Percentiles rank a stretch among this genome's conserved stretches.
Evolutionary conservation across 2,797 vertebrate genomes (phyloP).

Genomic region (Rhinophrynus dorsalis): DNA sequence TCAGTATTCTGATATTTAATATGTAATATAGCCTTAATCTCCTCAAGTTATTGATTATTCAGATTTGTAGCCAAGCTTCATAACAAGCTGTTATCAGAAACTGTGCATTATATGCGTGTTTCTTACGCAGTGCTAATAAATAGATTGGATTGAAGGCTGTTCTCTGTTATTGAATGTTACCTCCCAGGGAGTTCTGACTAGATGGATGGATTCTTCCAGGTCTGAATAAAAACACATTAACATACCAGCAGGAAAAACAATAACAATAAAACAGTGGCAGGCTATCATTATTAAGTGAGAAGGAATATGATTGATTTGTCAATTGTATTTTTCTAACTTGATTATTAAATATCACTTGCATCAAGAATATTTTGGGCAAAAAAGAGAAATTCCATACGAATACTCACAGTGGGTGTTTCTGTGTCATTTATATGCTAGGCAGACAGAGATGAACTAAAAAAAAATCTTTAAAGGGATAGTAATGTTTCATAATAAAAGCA

Average conservation of each 20-base stretch:
- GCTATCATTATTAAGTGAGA: constrained; percentile 48
- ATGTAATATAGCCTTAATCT: background rate
- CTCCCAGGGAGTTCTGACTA: constrained; percentile 37
- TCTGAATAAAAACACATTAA: constrained; percentile 41
- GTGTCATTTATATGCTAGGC: constrained; percentile 1
- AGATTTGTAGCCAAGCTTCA: background rate
- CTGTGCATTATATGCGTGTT: background rate
- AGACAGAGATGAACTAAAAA: constrained; percentile 3
- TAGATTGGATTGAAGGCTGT: constrained; percentile 37
- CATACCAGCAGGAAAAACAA: constrained; percentile 46
- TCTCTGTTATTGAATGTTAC: constrained; percentile 14
- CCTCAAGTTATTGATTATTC: constrained; percentile 4
- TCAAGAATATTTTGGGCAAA: constrained; percentile 19
- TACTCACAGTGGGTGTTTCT: constrained; percentile 11
- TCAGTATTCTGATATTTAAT: no score
- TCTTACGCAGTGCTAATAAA: constrained; percentile 35
- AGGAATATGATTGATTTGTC: constrained; percentile 49
- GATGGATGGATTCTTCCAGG: constrained; percentile 20
- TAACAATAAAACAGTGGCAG: constrained; percentile 40
- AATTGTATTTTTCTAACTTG: constrained; percentile 38
- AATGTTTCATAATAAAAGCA: no score
- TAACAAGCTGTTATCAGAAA: constrained; percentile 5
- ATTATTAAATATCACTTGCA: constrained; percentile 46
- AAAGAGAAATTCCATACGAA: constrained; percentile 20
- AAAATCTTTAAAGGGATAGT: no score